Evolutionary conservation across 2,113 vertebrate species (phyloP).

Genomic region (Thinocorus orbignyianus): DNA sequence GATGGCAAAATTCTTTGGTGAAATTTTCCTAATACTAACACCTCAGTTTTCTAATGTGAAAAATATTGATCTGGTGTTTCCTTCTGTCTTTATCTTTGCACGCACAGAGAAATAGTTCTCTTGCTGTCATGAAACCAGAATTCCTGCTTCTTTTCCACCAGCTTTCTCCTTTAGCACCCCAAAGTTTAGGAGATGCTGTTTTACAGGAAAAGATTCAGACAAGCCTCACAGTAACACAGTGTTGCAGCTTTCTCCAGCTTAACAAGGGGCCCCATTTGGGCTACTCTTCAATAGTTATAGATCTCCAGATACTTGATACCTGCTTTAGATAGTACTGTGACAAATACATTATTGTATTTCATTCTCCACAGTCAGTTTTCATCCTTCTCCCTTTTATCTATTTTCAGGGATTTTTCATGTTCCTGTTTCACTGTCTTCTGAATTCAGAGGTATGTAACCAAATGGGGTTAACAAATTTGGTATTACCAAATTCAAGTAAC

Average conservation of each 20-base stretch:
- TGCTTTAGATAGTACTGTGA: not conserved
- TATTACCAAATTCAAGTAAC: not conserved
- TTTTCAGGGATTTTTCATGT: slow-evolving; percentile 94
- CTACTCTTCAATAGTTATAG: not conserved
- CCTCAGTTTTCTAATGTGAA: not conserved
- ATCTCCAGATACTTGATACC: not conserved
- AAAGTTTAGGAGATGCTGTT: not conserved
- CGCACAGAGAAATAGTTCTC: not conserved
- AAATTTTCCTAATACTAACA: not conserved
- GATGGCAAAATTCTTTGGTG: not conserved
- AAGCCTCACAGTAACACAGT: not conserved
- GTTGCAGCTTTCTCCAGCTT: not conserved
- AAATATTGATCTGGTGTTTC: not conserved
- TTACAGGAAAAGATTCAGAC: not conserved
- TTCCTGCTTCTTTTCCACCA: not conserved
- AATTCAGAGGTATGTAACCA: slow-evolving; percentile 90
- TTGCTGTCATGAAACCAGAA: not conserved
- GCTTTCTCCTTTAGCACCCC: not conserved
- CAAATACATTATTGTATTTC: not conserved
- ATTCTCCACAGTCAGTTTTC: not conserved
- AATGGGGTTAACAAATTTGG: not conserved
- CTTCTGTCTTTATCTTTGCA: not conserved
- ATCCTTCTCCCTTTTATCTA: not conserved
- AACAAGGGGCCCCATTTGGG: not conserved
- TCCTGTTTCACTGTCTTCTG: slow-evolving; percentile 96